These are phyloP conservation scores for Sebastes hubbsi DNA, from an alignment of 2,797 vertebrate genomes.

Conservation along the genomic window DNA sequence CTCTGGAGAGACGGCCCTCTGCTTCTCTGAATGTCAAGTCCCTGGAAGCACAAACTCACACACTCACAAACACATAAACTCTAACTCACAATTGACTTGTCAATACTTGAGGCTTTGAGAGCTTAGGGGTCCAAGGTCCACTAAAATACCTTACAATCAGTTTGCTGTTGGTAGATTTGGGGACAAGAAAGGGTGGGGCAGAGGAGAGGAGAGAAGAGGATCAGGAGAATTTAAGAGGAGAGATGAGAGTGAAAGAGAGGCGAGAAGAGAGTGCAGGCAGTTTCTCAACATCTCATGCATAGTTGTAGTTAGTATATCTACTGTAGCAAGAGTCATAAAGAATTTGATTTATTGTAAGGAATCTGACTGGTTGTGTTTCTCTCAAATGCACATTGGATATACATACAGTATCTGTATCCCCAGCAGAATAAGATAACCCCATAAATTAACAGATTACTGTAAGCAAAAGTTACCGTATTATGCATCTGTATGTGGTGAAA, in stretches of 20 bases:
- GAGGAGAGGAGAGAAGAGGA: conserved; percentile 1
- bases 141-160: conserved; percentile 35
- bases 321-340: neutral
- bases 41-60: conserved; percentile 6
- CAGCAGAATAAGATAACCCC: neutral
- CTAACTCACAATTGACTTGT: conserved; percentile 38
- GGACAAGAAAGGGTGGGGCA: conserved; percentile 1
- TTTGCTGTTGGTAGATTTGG: conserved; percentile 17
- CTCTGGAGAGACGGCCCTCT: conserved; percentile 33
- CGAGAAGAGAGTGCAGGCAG: neutral
- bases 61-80: conserved; percentile 14
- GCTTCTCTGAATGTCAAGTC: conserved; percentile 53
- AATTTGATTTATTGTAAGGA: neutral
- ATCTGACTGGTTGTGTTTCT: neutral
- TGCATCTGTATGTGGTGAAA: neutral
- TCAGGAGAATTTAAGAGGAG: neutral
- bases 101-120: conserved; percentile 38
- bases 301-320: neutral
- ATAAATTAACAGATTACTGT: neutral
- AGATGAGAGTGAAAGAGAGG: neutral
- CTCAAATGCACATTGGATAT: neutral
- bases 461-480: too few species aligned
- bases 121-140: conserved; percentile 38
- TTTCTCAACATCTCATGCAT: neutral
- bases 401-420: neutral